Conservation (phyloP, 1,140 invertebrate genomes). For the Phenacoccus solenopsis region DNA sequence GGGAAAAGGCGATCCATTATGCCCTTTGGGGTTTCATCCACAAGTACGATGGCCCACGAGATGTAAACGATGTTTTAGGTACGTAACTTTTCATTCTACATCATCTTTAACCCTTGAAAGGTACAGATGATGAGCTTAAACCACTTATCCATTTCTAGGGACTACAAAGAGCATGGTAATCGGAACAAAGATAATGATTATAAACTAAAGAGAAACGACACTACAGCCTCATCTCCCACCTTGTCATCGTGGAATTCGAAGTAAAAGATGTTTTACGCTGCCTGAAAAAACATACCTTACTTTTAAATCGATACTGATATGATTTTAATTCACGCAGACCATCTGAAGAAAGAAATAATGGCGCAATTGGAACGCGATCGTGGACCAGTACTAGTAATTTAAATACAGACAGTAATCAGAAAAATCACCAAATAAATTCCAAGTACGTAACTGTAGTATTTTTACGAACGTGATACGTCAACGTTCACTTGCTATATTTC, state of each 20-base stretch:
- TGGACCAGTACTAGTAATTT: conserved; percentile 19
- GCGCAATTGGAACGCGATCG: not conserved
- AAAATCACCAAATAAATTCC: not conserved
- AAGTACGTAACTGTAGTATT: not conserved
- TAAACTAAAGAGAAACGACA: conserved; percentile 42
- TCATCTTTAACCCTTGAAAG: too few species aligned
- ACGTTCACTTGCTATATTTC: not conserved
- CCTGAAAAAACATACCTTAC: not conserved
- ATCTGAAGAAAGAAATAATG: not conserved
- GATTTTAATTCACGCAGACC: not conserved
- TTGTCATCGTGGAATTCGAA: conserved; percentile 44
- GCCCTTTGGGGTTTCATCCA: conserved; percentile 84
- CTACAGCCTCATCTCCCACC: conserved; percentile 60
- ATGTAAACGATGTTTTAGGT: conserved; percentile 84
- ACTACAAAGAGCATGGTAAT: conserved; percentile 78
- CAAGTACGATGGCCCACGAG: conserved; percentile 84
- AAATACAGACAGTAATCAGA: not conserved
- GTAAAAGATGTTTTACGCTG: not conserved
- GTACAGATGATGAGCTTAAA: too few species aligned
- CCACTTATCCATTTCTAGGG: too few species aligned
- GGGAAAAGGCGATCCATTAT: conserved; percentile 71
- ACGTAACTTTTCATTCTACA: conserved; percentile 24
- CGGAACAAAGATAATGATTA: conserved; percentile 44
- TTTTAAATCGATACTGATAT: too few species aligned
- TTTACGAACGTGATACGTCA: not conserved